Base-by-base conservation (phyloP, 1,140 invertebrate species). In the Hetaerina americana region DNA sequence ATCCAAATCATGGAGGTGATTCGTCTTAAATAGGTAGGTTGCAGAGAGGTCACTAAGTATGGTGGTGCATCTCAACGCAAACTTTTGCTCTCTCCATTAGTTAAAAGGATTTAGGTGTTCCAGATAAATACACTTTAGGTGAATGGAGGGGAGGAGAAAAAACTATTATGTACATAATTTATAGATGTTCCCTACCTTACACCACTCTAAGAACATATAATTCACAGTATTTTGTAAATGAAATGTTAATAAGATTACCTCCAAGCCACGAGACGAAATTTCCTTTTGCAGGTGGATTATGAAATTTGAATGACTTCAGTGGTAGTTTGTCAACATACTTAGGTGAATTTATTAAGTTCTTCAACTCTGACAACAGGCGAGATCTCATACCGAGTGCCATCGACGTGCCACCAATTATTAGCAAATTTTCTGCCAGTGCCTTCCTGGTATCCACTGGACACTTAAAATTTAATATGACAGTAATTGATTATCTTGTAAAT, bases 201-300 rank as follows among this genome's bases (percentile, higher is more conserved):
- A n/a, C n/a, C n/a, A n/a, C n/a, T n/a, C n/a, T n/a, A n/a, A n/a
- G n/a, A n/a, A n/a, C n/a, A n/a, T n/a, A n/a, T n/a, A n/a, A n/a
- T n/a, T 18, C 25, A 72, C 66, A 66, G 12, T 24, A 31, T 40
- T 31, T 10, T 57, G 68, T 15, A 71, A 28, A n/a, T n/a, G n/a
- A n/a, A n/a, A n/a, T n/a, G 57, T 27, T 10, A 66, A 40, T 27
- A 29, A 12, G 67, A 69, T 79, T 82, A 89, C 87, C 91, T 78
- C 93, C 93, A 12, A 95, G 80, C 94, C 94, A 96, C 27, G 88
- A 86, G 5, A 89, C 87, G 78, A 90, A 95, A 82, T 96, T 96
- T 70, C 91, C 88, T 78, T 92, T 91, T 57, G 87, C 88, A 5
- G 93, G 92, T 25, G 89, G 82, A 15, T 83, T 83, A 77, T 94